Evolutionary conservation across 2,113 vertebrate species (phyloP).

Genomic region (Caloenas nicobarica): DNA sequence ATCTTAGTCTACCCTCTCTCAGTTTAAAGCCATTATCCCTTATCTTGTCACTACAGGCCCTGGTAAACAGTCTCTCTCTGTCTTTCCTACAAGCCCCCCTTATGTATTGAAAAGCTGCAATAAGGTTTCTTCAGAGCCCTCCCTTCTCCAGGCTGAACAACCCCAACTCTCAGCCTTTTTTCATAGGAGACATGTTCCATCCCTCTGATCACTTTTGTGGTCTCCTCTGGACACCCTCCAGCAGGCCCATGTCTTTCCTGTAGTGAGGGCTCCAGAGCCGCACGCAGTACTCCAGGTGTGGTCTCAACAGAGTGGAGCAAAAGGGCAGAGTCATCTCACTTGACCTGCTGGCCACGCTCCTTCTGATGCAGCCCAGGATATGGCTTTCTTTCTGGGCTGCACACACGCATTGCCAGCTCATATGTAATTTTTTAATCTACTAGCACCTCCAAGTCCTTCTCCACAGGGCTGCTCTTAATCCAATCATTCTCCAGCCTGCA

Average conservation of each 20-base stretch:
- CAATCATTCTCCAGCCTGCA: not conserved
- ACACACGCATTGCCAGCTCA: rapidly evolving
- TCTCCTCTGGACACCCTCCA: not conserved
- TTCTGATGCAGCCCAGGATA: not conserved
- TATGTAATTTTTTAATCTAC: not conserved
- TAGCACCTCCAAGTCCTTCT: not conserved
- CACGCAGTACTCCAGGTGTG: not conserved
- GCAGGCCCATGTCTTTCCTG: not conserved
- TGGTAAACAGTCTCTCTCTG: not conserved
- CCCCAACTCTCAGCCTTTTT: not conserved
- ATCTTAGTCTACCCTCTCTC: rapidly evolving
- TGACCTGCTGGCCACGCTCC: rapidly evolving
- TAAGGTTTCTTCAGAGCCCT: not conserved
- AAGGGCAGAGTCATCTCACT: rapidly evolving
- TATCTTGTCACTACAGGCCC: not conserved
- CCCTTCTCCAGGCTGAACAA: not conserved
- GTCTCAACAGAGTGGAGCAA: not conserved
- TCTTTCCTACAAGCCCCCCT: not conserved
- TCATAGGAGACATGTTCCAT: not conserved
- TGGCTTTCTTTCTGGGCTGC: not conserved
- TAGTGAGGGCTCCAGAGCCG: not conserved
- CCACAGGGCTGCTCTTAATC: not conserved
- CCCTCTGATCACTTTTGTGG: not conserved
- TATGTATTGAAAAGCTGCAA: not conserved
- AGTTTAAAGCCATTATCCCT: not conserved